These are phyloP conservation scores for Paraplagusia blochii DNA, from an alignment of 2,113 vertebrate genomes.

Conservation along the genomic window DNA sequence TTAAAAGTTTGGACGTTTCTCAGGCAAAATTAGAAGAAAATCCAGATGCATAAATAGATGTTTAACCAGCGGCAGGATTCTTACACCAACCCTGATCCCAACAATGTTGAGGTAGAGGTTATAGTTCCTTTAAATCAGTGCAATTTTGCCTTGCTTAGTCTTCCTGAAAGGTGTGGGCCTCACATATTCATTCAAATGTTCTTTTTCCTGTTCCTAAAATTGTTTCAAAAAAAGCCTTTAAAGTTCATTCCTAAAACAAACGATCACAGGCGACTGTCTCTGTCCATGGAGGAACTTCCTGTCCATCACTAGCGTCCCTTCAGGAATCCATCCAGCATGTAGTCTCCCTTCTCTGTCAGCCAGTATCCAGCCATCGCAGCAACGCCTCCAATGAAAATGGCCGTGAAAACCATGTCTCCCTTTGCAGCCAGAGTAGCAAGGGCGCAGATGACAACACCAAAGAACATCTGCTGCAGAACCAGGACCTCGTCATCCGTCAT, in stretches of 20 bases:
- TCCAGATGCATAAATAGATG: constrained; percentile 54
- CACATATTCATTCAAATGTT: constrained; percentile 24
- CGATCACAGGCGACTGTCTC: constrained; percentile 41
- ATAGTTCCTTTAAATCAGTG: constrained; percentile 51
- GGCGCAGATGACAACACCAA: constrained; percentile 92
- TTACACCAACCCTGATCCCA: constrained; percentile 35
- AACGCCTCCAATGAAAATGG: constrained; percentile 94
- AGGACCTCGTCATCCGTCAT: constrained; percentile 95
- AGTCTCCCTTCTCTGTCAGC: constrained; percentile 93
- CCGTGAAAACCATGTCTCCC: constrained; percentile 97
- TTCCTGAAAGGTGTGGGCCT: constrained; percentile 17
- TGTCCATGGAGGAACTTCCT: constrained; percentile 9
- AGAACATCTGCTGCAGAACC: constrained; percentile 99
- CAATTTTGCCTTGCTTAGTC: constrained; percentile 40
- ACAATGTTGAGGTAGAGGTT: constrained; percentile 41
- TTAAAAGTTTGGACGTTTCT: constrained; percentile 41
- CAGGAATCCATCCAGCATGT: constrained; percentile 91
- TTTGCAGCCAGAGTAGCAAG: constrained; percentile 94
- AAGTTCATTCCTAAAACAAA: constrained; percentile 30
- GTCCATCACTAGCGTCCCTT: constrained; percentile 78
- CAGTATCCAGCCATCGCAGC: constrained; percentile 98
- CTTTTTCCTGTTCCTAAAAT: constrained; percentile 24
- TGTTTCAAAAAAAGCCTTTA: constrained; percentile 47
- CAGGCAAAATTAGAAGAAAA: constrained; percentile 35
- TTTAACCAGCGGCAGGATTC: constrained; percentile 54